A percentile compares a stretch with the other conserved stretches of the same genome.
Evolutionary conservation across 2,797 vertebrate species (phyloP).

Genomic region (Sciurus vulgaris): DNA sequence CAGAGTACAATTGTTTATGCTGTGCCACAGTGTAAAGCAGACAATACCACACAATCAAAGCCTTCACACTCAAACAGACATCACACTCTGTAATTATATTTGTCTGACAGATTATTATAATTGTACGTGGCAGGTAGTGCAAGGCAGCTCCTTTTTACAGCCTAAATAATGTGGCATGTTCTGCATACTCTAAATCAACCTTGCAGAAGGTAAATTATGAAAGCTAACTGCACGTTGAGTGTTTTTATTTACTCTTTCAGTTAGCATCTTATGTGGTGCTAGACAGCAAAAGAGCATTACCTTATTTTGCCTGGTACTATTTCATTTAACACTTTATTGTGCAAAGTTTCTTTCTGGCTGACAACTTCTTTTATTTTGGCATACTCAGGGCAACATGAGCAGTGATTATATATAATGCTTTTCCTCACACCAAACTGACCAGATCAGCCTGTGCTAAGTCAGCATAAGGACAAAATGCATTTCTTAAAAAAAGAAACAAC

Average conservation of each 20-base stretch:
- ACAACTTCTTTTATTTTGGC: constrained; percentile 69
- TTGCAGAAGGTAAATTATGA: constrained; percentile 78
- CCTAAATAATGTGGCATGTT: constrained; percentile 84
- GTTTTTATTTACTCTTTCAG: constrained; percentile 82
- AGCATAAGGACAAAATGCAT: constrained; percentile 20
- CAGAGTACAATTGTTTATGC: constrained; percentile 87
- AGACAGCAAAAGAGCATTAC: constrained; percentile 78
- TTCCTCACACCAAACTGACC: neutral
- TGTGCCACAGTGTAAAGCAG: constrained; percentile 84
- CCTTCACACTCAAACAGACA: constrained; percentile 89
- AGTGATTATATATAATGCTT: constrained; percentile 27
- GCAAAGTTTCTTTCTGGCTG: constrained; percentile 74
- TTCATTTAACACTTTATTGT: constrained; percentile 76
- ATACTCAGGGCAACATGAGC: constrained; percentile 36
- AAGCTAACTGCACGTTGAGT: constrained; percentile 82
- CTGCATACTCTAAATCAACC: constrained; percentile 78
- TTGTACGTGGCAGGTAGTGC: constrained; percentile 87
- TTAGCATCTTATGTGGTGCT: constrained; percentile 81
- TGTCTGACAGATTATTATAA: constrained; percentile 90
- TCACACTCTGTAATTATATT: constrained; percentile 90
- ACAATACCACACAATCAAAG: constrained; percentile 89
- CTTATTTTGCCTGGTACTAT: constrained; percentile 81
- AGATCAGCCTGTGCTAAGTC: constrained; percentile 12
- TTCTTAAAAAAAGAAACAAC: neutral
- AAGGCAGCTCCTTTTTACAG: constrained; percentile 84